These are phyloP conservation scores for Macroramphosus scolopax DNA, from an alignment of 2,797 vertebrate genomes.

Conservation along the genomic window DNA sequence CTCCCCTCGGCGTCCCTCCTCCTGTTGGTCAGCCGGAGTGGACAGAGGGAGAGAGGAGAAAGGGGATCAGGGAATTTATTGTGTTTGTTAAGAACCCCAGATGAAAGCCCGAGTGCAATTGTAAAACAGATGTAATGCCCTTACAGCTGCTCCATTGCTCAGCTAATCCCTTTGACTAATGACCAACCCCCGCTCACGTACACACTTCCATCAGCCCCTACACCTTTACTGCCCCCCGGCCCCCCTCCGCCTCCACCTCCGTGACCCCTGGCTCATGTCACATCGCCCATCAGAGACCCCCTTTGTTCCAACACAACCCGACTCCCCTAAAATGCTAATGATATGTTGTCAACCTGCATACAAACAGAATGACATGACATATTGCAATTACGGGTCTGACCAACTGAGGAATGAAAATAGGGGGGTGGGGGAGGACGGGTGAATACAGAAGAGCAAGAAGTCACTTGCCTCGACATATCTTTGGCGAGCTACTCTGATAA, in stretches of 20 bases:
- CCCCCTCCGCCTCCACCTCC: conserved; percentile 45
- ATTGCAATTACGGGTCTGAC: conserved; percentile 55
- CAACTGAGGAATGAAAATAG: conserved; percentile 30
- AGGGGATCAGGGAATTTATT: conserved; percentile 77
- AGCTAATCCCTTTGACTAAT: conserved; percentile 82
- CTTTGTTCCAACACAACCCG: conserved; percentile 61
- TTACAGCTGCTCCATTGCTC: conserved; percentile 79
- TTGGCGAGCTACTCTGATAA: conserved; percentile 24
- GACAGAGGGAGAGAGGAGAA: conserved; percentile 68
- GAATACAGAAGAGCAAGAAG: conserved; percentile 11
- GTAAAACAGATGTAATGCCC: conserved; percentile 84
- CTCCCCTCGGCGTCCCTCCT: conserved; percentile 21
- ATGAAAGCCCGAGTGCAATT: conserved; percentile 80
- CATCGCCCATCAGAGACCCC: conserved; percentile 65
- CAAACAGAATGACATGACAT: conserved; percentile 69
- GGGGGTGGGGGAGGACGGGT: conserved; percentile 22
- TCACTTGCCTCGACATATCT: background rate
- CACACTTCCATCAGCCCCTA: conserved; percentile 62
- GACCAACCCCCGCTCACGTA: conserved; percentile 39
- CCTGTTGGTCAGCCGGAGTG: conserved; percentile 32
- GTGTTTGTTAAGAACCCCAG: conserved; percentile 78
- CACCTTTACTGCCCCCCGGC: conserved; percentile 60
- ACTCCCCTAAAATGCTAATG: conserved; percentile 67
- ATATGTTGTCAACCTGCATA: conserved; percentile 62
- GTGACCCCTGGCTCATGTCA: conserved; percentile 65